Percentiles rank a stretch among this genome's conserved stretches.
These are phyloP conservation scores for Lamprologus tigripictilis DNA, from an alignment of 2,113 vertebrate species.

Conservation along the genomic window DNA sequence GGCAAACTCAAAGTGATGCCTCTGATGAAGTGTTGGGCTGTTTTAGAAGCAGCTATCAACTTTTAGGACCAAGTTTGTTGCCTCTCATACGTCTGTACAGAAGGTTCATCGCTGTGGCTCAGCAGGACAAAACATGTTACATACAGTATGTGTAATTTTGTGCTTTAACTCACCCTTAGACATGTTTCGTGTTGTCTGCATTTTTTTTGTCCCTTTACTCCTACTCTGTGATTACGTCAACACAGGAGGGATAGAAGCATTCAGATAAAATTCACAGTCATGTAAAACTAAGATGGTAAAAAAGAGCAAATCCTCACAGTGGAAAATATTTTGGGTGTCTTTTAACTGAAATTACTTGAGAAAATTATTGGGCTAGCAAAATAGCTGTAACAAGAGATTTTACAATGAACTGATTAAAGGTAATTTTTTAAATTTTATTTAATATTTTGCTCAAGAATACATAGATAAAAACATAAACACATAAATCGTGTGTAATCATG, in stretches of 20 bases:
- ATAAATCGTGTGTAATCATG: not conserved
- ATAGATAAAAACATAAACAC: not conserved
- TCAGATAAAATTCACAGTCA: not conserved
- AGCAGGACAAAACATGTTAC: not conserved
- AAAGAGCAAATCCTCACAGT: not conserved
- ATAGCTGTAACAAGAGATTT: not conserved
- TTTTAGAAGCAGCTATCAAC: conserved; percentile 23
- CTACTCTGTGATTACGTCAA: not conserved
- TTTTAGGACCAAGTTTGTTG: conserved; percentile 47
- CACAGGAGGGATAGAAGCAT: not conserved
- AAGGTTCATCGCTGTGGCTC: not conserved
- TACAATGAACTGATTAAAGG: not conserved
- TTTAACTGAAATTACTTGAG: not conserved
- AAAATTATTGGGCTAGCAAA: not conserved
- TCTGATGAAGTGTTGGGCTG: conserved; percentile 47
- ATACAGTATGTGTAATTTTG: not conserved
- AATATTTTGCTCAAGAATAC: not conserved
- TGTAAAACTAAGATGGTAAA: not conserved
- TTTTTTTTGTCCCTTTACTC: not conserved
- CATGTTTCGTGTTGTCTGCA: not conserved
- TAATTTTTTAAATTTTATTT: accelerated
- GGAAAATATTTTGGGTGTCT: accelerated
- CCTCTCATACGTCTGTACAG: not conserved
- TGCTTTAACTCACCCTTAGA: not conserved
- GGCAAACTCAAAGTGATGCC: conserved; percentile 44